Evolutionary conservation across 1,140 invertebrate species (phyloP), one percentile per base, ranked within the genome.

Genomic region (Harpegnathos saltator): DNA sequence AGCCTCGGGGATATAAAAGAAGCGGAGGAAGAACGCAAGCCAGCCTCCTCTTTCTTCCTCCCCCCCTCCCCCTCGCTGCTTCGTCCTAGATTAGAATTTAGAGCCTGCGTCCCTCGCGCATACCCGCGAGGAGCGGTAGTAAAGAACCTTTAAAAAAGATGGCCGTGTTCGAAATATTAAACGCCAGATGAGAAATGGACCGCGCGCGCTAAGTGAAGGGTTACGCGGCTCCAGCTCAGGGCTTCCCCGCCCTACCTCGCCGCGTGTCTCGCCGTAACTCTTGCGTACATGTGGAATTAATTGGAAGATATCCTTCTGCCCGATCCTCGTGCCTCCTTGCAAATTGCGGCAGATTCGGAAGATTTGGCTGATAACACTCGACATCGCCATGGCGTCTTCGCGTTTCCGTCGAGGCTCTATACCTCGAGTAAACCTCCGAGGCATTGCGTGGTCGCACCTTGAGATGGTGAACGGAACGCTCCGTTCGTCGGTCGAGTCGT

Each of bases 11-110:
- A 7, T 17, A 19, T n/a, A 15, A 62, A 44, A 54, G n/a, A 59
- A 58, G 14, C 24, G 71, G 72, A n/a, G 38, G 3, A 56, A 22
- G 62, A 66, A 29, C 11, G 15, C 26, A 7, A 17, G 9, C 38
- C 4, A 44, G 38, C 38, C 9, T n/a, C n/a, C n/a, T n/a, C n/a
- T n/a, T n/a, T n/a, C n/a, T n/a, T n/a, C n/a, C n/a, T n/a, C n/a
- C n/a, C n/a, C n/a, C n/a, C n/a, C n/a, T n/a, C n/a, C n/a, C n/a
- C n/a, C 17, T 29, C 52, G 19, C 63, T 19, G 44, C 0, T 58
- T 68, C 14, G 65, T 22, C 38, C 52, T 71, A 71, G 54, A 80
- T 80, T 80, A 80, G 59, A 80, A 80, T 80, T 69, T 58, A 69
- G 73, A 77, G 61, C 44, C 26, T 24, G n/a, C 38, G 54, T 44